Evolutionary conservation across 1,140 invertebrate genomes (phyloP), one percentile per base, ranked within the genome.

Genomic region (Sinella curviseta): DNA sequence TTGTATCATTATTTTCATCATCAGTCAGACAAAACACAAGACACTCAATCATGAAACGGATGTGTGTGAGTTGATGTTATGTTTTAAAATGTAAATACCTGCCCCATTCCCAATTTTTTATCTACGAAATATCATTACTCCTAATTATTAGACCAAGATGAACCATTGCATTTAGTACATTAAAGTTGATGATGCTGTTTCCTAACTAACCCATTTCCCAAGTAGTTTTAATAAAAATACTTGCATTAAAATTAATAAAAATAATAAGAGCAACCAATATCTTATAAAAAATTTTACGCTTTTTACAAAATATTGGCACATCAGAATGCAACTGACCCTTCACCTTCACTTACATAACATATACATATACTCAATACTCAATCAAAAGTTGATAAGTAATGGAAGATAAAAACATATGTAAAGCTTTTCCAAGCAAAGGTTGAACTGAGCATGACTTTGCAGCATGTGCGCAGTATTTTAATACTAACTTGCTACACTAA

Each of bases 301-400:
- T 70, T 70, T 70, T 70, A 70, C 65, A 70, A 70, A 70, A 33
- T 70, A 70, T 70, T 70, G 65, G 65, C 65, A 70, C 65, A 70
- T 33, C 65, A 70, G 65, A 70, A 70, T 33, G 65, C 65, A 31
- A 70, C 65, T 30, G 31, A 70, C 26, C 65, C 31, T 33, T 16
- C 31, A 30, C 12, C 65, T 33, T 12, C 31, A 33, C 31, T 24
- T 24, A 30, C n/a, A 12, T 48, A 48, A 33, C 65, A 70, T 60
- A n/a, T 14, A 3, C 57, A 4, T 17, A 4, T 60, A 60, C n/a
- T n/a, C n/a, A 60, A n/a, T 17, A 14, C 8, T 60, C 24, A 60
- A 26, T 12, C 39, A 48, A 60, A 60, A n/a, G n/a, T n/a, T n/a
- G n/a, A n/a, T n/a, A n/a, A n/a, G n/a, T n/a, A n/a, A n/a, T n/a